Evolutionary conservation across 2,113 vertebrate species (phyloP), one percentile per base, ranked within the genome.

Genomic region (Leptocoma aspasia): DNA sequence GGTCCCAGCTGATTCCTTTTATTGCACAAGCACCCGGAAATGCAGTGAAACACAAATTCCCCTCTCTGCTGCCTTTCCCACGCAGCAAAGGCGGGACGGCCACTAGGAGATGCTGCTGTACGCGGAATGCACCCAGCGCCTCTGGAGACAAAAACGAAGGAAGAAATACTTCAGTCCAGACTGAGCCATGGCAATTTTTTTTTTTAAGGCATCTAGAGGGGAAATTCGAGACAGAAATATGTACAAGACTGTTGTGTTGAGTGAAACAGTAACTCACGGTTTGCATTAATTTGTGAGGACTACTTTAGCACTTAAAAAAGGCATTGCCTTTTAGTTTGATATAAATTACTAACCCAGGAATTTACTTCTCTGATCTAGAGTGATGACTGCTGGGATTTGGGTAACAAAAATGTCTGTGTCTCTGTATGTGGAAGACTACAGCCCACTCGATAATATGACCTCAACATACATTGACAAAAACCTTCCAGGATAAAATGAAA

Each of bases 91-190:
- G 13, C 31, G 9, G 63, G 19, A 39, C 2, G 33, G 71, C 98
- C 98, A 85, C 97, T 94, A 97, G 97, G 91, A 77, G 98, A 49
- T 92, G 95, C 97, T 98, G 95, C 89, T 86, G 94, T 18, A 92
- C 45, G 12, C 22, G 3, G 78, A 96, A 97, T 95, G 8, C 85
- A 5, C 6, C 7, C 13, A 13, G 37, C 7, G 1, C 50, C 39
- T 8, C 15, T 3, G 26, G 21, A n/a, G 41, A 13, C 42, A 12
- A 10, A 76, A 81, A 31, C 31, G 6, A 20, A 66, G 33, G 42
- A 31, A 82, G 39, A 60, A 56, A 63, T 35, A 13, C 70, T 89
- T 86, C 30, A 33, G 81, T 7, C 27, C 37, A 9, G 9, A 57
- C 22, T 53, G 33, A 85, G 56, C 28, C 27, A 1, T 11, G 33